Conservation (phyloP, 2,888 invertebrate genomes). For the Trissoscelio sp. region DNA sequence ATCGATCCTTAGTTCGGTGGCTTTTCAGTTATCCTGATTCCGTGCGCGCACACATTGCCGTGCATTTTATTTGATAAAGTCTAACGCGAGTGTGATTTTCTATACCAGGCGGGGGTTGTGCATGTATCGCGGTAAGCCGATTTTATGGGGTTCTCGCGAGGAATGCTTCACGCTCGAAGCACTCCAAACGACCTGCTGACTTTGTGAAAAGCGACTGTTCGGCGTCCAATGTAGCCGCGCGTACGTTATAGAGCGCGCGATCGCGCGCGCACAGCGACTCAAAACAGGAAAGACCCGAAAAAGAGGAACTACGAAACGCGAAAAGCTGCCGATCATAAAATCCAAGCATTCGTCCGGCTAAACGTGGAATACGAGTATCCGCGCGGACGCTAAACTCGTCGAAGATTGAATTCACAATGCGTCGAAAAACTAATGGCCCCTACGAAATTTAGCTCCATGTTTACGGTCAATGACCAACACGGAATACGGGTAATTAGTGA, state of each 20-base stretch:
- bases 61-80: slow-evolving; percentile 63
- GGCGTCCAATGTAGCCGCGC: slow-evolving; percentile 69
- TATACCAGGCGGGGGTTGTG: slow-evolving; percentile 48
- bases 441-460: slow-evolving; percentile 32
- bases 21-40: slow-evolving; percentile 55
- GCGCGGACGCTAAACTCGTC: slow-evolving; percentile 48
- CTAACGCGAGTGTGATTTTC: slow-evolving; percentile 64
- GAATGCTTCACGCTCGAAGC: slow-evolving; percentile 72
- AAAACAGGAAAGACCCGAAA: slow-evolving; percentile 68
- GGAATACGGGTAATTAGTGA: slow-evolving; percentile 23
- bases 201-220: slow-evolving; percentile 74
- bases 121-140: slow-evolving; percentile 77
- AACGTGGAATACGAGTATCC: slow-evolving; percentile 60
- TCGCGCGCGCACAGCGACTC: slow-evolving; percentile 57
- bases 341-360: slow-evolving; percentile 64
- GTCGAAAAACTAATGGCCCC: slow-evolving; percentile 38
- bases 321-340: slow-evolving; percentile 68
- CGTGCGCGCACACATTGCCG: slow-evolving; percentile 29
- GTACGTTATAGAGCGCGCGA: slow-evolving; percentile 37
- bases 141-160: slow-evolving; percentile 77
- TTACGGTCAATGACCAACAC: slow-evolving; percentile 19
- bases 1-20: slow-evolving; percentile 44
- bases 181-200: slow-evolving; percentile 76
- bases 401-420: slow-evolving; percentile 60
- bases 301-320: slow-evolving; percentile 66